Percentiles rank a stretch among this genome's conserved stretches.
These are phyloP conservation scores for Eristalinus aeneus DNA, from an alignment of 2,888 invertebrate species.

Conservation along the genomic window DNA sequence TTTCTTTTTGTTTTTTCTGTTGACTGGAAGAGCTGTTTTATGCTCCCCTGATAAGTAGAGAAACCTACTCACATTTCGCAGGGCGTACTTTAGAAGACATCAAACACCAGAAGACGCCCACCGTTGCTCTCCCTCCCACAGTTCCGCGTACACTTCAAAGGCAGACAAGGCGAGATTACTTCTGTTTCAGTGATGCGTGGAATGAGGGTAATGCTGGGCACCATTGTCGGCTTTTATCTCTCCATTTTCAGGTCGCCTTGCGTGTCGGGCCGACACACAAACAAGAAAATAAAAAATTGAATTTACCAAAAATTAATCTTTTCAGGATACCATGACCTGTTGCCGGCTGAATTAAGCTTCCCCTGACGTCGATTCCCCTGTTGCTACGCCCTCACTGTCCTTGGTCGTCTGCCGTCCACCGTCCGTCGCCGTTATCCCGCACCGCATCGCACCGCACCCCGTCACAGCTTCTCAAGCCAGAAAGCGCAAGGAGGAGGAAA, in stretches of 20 bases:
- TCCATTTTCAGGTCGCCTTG: neutral
- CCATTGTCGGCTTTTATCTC: constrained; percentile 18
- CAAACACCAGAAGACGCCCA: neutral
- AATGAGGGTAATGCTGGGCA: neutral
- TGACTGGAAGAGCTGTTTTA: neutral
- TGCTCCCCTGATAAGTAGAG: neutral
- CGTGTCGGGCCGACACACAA: neutral
- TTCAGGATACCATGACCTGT: constrained; percentile 56
- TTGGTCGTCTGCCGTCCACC: neutral
- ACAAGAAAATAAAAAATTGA: neutral
- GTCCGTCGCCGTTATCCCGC: neutral
- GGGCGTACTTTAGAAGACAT: neutral
- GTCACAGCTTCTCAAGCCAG: neutral
- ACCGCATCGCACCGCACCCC: neutral
- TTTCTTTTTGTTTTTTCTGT: neutral
- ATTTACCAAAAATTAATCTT: constrained; percentile 30
- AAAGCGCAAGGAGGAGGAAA: constrained; percentile 4
- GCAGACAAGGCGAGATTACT: neutral
- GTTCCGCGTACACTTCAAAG: constrained; percentile 15
- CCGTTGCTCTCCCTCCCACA: neutral
- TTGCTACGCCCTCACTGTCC: neutral
- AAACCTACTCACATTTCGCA: neutral
- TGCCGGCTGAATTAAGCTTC: constrained; percentile 18
- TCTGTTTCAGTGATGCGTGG: neutral
- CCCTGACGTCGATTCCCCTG: neutral